Conservation (phyloP, 23 tunicate species). For the Phallusia fumigata region DNA sequence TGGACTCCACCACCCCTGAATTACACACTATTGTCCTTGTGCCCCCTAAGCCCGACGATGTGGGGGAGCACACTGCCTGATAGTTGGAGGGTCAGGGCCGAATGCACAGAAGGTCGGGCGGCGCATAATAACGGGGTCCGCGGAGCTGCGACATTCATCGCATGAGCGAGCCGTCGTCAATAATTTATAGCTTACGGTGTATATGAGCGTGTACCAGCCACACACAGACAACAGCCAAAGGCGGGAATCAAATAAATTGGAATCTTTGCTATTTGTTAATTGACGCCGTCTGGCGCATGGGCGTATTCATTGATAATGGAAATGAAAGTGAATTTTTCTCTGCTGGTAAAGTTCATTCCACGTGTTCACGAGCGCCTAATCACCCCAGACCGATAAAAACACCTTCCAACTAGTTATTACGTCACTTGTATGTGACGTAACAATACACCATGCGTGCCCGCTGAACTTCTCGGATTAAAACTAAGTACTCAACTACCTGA, state of each 20-base stretch:
- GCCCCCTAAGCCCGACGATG: background rate
- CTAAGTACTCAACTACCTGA: too few relatives aligned
- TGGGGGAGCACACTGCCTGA: background rate
- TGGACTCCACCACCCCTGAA: background rate
- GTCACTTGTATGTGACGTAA: background rate
- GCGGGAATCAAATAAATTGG: background rate
- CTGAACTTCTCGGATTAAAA: too few relatives aligned
- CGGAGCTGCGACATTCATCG: slow-evolving; percentile 1
- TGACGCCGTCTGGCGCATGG: background rate
- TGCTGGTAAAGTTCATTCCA: too few relatives aligned
- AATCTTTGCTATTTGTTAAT: background rate
- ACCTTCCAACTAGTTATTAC: too few relatives aligned
- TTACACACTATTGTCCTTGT: background rate
- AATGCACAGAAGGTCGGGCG: background rate
- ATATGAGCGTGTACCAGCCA: background rate
- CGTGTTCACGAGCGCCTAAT: too few relatives aligned
- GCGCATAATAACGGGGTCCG: background rate
- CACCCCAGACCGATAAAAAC: too few relatives aligned
- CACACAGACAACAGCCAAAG: background rate
- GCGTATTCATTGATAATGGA: background rate
- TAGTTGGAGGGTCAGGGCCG: background rate
- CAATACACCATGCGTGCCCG: background rate
- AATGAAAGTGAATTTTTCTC: background rate
- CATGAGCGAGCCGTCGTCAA: slow-evolving; percentile 2
- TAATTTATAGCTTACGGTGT: background rate